These are phyloP conservation scores for Rhyacichthys aspro DNA, from an alignment of 2,797 vertebrate species.

Conservation along the genomic window DNA sequence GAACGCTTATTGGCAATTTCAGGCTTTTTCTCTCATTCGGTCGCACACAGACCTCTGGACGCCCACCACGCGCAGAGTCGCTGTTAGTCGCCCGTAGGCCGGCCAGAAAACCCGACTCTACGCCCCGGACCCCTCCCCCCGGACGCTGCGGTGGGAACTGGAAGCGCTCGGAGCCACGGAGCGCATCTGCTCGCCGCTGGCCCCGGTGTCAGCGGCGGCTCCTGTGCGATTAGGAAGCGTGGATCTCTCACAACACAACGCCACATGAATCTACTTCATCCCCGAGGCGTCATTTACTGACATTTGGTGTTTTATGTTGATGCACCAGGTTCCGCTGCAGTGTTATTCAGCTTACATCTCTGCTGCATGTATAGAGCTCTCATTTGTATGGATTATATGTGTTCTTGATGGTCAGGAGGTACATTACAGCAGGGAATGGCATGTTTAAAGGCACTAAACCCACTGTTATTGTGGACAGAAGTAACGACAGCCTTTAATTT, in stretches of 20 bases:
- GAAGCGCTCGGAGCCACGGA: conserved; percentile 57
- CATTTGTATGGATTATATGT: too few species aligned
- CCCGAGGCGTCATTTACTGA: neutral
- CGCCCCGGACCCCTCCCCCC: neutral
- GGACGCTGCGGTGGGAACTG: conserved; percentile 24
- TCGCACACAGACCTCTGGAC: conserved; percentile 51
- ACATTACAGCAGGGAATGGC: too few species aligned
- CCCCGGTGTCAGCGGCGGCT: conserved; percentile 51
- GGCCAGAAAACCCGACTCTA: neutral
- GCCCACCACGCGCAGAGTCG: conserved; percentile 29
- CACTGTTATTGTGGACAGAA: too few species aligned
- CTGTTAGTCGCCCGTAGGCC: neutral
- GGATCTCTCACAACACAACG: conserved; percentile 51
- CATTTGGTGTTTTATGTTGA: neutral
- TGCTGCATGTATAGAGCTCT: too few species aligned
- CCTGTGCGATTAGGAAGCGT: conserved; percentile 69
- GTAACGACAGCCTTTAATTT: too few species aligned
- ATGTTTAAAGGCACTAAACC: too few species aligned
- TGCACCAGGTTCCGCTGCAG: too few species aligned
- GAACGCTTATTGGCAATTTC: conserved; percentile 59
- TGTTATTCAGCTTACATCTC: too few species aligned
- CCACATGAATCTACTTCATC: conserved; percentile 24
- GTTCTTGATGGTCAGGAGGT: too few species aligned
- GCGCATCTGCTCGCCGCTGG: conserved; percentile 67
- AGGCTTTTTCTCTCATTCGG: neutral